phyloP scores from a whole-genome alignment of 2,888 invertebrate species.

The Apamea crenata region DNA sequence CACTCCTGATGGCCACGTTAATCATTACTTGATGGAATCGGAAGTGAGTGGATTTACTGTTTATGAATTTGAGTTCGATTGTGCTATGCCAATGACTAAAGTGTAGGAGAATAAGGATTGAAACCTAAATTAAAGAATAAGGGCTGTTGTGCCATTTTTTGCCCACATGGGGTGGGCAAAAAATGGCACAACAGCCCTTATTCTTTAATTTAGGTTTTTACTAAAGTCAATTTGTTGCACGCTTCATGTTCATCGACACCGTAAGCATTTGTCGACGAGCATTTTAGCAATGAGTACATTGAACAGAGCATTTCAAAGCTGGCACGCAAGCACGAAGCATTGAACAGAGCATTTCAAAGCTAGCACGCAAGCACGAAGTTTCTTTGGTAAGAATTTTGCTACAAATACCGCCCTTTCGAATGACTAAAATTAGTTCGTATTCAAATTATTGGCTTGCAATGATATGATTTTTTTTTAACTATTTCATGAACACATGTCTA shows the following conservation, averaged over 20 bases:
- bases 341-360: neutral
- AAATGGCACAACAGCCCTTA: no score
- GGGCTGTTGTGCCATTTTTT: no score
- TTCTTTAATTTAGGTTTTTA: neutral
- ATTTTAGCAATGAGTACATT: neutral
- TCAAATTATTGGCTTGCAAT: neutral
- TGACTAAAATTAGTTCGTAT: neutral
- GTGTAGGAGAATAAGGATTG: no score
- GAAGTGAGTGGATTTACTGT: neutral
- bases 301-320: neutral
- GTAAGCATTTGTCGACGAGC: neutral
- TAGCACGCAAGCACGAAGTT: neutral
- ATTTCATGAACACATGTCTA: neutral
- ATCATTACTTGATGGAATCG: constrained; percentile 1
- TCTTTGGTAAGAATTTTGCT: neutral
- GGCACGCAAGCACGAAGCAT: neutral
- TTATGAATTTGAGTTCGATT: neutral
- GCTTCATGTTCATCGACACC: neutral
- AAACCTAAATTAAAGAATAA: no score
- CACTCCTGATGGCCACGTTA: neutral
- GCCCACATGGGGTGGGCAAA: no score
- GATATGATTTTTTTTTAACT: neutral
- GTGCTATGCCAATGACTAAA: neutral
- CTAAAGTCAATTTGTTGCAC: neutral
- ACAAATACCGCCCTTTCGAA: neutral